Conservation (phyloP, 2,888 invertebrate genomes). For the Synanthedon tipuliformis region DNA sequence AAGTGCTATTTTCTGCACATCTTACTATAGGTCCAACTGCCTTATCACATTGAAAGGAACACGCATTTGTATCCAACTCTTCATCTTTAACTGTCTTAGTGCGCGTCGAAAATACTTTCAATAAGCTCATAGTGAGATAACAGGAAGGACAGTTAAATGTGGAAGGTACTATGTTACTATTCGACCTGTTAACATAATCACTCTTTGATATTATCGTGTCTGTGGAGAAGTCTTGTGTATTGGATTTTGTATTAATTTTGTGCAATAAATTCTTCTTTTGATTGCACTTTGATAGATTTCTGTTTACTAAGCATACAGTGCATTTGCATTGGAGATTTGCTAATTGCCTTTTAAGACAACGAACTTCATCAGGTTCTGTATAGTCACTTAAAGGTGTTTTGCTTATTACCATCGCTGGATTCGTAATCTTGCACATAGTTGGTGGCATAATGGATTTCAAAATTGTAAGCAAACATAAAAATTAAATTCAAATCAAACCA, state of each 20-base stretch:
- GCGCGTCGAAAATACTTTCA: conserved; percentile 11
- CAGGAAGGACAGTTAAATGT: conserved; percentile 30
- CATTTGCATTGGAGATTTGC: conserved; percentile 36
- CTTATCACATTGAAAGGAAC: conserved; percentile 24
- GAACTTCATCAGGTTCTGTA: conserved; percentile 33
- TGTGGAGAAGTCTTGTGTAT: not conserved
- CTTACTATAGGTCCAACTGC: conserved; percentile 16
- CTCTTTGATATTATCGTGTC: too few species aligned
- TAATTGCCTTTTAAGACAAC: conserved; percentile 30
- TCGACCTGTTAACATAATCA: not conserved
- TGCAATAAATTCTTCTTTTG: not conserved
- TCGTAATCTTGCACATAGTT: too few species aligned
- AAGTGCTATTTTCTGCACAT: conserved; percentile 22
- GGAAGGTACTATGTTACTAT: not conserved
- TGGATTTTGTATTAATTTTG: not conserved
- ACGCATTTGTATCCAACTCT: conserved; percentile 24
- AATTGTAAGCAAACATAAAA: too few species aligned
- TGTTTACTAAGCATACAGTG: conserved; percentile 9
- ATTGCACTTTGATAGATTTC: not conserved
- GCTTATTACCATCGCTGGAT: too few species aligned
- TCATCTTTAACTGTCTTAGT: conserved; percentile 37
- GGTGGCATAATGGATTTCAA: too few species aligned
- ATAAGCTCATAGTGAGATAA: conserved; percentile 22
- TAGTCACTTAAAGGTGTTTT: too few species aligned
- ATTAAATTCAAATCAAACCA: too few species aligned